Base-by-base conservation (phyloP, 1,140 invertebrate species). In the Plutomurus gul region DNA sequence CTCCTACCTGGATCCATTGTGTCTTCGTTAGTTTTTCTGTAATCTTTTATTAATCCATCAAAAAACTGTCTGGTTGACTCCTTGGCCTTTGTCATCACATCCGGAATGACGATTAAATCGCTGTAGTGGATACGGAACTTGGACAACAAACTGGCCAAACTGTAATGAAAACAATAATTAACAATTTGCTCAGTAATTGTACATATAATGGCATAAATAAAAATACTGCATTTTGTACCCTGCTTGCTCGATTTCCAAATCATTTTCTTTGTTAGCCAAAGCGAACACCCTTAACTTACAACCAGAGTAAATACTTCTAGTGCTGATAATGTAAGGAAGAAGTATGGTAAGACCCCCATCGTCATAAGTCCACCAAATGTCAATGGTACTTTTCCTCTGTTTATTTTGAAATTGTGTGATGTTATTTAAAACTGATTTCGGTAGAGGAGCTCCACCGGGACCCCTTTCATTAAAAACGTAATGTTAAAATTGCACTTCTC, bases 71-170 rank as follows among this genome's bases (percentile, higher is more conserved):
- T 84, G 46, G 87, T 89, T 79, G 13, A 82, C 82, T 87, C 85
- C 76, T 85, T 84, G 27, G 89, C 89, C 56, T 86, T 84, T 76
- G 88, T 88, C 71, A 85, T 86, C 30, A 89, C 84, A 82, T 89
- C 88, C 11, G 88, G 86, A 46, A 90, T 85, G 7, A 90, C 87
- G 46, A 86, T 87, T 75, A 90, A 88, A 82, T 91, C 88, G n/a
- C 89, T 88, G 81, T 88, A 90, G 75, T 90, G 88, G 79, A 91
- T 92, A 33, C 91, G 85, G 85, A 91, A 92, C 83, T 91, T 91
- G 40, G 87, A 88, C 65, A 91, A 84, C 30, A 91, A 85, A 6
- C 89, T 87, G 4, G 89, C 90, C 87, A 91, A 88, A 85, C 88
- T 88, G 84, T 4, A 75, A 27, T 51, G 82, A 84, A 70, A 79